Evolutionary conservation across 1,140 invertebrate genomes (phyloP), one percentile per base, ranked within the genome.

Genomic region (Littorina saxatilis): DNA sequence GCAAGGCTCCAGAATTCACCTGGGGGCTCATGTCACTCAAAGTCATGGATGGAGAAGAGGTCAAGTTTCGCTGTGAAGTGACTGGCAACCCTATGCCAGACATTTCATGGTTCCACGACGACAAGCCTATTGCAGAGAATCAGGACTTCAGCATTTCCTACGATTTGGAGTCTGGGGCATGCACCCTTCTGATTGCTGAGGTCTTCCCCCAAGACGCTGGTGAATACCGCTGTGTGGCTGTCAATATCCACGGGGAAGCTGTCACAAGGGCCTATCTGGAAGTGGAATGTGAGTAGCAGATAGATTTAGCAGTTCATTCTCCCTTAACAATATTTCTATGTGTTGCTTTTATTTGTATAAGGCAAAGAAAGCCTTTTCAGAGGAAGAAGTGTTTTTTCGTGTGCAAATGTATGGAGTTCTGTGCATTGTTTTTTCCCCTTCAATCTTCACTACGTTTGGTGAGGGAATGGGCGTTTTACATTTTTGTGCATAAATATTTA

Each of bases 31-130:
- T 94, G 68, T 94, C 96, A 27, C 92, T 96, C 1, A 95, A 95
- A 87, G 96, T 98, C 11, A 99, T 98, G 97, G 97, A 99, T 92
- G 97, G 97, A 61, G 97, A 98, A 89, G 95, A 96, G 88, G 96
- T 97, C 37, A 94, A 95, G 84, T 94, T 99, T 79, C 80, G 87
- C 39, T 91, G 90, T 86, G 89, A 91, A 66, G 85, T 92, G 9
- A 82, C 72, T 55, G 89, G 88, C 47, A 83, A 82, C 37, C 89
- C 88, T 13, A 89, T 87, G 82, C 89, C 90, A 52, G 88, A 91
- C 47, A 87, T 91, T 55, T 86, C 86, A 0, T 92, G 91, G 91
- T 91, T 76, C 87, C 94, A 94, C 90, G 97, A 98, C 91, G 98
- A 98, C 88, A 95, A 96, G 90, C 95, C 95, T 50, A 92, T 99